Evolutionary conservation across 1,140 invertebrate genomes (phyloP), one percentile per base, ranked within the genome.

Genomic region (Drosophila virilis): DNA sequence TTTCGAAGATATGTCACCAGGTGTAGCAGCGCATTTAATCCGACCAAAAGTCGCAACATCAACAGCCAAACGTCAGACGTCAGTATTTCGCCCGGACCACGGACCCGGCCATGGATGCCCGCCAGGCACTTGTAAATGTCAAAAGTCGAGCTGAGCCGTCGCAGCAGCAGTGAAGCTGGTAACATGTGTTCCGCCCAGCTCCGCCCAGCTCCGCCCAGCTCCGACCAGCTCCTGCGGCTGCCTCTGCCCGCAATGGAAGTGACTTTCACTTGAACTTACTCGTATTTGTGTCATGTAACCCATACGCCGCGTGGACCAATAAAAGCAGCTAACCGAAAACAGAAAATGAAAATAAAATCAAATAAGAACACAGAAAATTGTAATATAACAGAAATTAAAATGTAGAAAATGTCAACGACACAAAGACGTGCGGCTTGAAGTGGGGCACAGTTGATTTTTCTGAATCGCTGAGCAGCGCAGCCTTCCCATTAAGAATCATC

Each of bases 31-130:
- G 77, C 80, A 89, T 89, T 89, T 88, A 88, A 88, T 89, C 83
- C 83, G 75, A 83, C 83, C 83, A 72, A 88, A 88, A 88, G 79
- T 88, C 84, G 74, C 69, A 88, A 89, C 80, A 88, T 89, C 84
- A 88, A 88, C 84, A 88, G 62, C 58, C 74, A 66, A 71, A 75
- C 80, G 59, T 77, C 66, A 70, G 58, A 75, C 59, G 72, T 71
- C 45, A 52, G 45, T 54, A 32, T 45, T 48, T 32, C 22, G 38
- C 35, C 51, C n/a, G 17, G 62, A 58, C 57, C 22, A 35, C 45
- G 42, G 33, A 28, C 17, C 37, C 13, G 65, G 51, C 65, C 57
- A 57, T 77, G 61, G 61, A 64, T 66, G 76, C 71, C 45, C 35
- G 52, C 15, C 66, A 67, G 74, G 42, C 61, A 77, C 69, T 77